Evolutionary conservation across 2,888 invertebrate species (phyloP).

Genomic region (Apodemia duryi): DNA sequence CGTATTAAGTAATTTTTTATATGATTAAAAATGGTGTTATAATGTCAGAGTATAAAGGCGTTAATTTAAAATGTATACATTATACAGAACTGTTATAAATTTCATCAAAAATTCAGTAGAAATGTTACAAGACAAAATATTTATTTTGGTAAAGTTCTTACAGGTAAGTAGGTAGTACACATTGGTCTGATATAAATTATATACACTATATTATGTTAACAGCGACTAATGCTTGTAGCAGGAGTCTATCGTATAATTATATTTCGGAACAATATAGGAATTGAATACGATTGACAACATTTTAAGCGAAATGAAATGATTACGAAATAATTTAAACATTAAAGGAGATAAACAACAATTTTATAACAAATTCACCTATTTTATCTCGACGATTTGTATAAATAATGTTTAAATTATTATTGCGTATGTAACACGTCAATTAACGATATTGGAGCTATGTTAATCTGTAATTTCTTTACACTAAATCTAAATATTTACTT

Average conservation of each 20-base stretch:
- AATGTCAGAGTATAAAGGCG: neutral
- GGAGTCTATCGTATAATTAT: neutral
- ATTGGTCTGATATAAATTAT: neutral
- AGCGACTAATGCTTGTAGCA: slow-evolving; percentile 8
- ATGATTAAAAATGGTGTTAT: neutral
- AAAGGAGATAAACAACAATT: no score
- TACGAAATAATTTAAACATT: neutral
- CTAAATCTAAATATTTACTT: neutral
- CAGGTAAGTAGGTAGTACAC: neutral
- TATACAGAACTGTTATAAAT: slow-evolving; percentile 18
- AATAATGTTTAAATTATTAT: no score
- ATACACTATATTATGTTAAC: neutral
- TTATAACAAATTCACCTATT: no score
- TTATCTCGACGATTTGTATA: no score
- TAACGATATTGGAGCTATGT: no score
- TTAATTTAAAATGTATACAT: slow-evolving; percentile 14
- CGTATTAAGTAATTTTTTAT: neutral
- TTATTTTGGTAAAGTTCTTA: neutral
- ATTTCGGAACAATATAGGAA: slow-evolving; percentile 10
- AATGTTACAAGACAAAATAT: slow-evolving; percentile 7
- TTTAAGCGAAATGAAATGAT: neutral
- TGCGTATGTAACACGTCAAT: no score
- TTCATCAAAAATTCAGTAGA: slow-evolving; percentile 12
- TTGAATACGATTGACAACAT: slow-evolving; percentile 13
- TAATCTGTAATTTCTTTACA: no score